A percentile compares a stretch with the other conserved stretches of the same genome.
Evolutionary conservation across 2,888 invertebrate genomes (phyloP).

Genomic region (Rhynchonema sp.): DNA sequence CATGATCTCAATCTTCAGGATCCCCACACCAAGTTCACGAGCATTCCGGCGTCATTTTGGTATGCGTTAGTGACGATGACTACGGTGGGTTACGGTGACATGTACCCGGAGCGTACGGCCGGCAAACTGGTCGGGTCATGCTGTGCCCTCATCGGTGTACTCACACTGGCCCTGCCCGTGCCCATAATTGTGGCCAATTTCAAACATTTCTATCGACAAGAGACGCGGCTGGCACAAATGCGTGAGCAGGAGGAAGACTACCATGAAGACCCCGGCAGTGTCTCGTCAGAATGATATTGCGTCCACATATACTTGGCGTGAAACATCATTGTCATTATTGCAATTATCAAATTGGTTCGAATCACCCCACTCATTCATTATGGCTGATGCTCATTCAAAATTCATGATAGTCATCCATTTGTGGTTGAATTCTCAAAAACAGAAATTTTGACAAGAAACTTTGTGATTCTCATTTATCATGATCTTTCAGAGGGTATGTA

Average conservation of each 20-base stretch:
- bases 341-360: no score
- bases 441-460: no score
- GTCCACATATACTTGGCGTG: no score
- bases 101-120: constrained; percentile 28
- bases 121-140: constrained; percentile 32
- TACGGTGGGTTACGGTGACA: constrained; percentile 30
- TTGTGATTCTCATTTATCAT: no score
- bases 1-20: no score
- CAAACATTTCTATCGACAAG: constrained; percentile 32
- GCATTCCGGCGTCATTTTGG: constrained; percentile 27
- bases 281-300: no score
- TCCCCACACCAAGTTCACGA: constrained; percentile 23
- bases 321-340: no score
- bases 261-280: not conserved
- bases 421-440: no score
- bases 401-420: no score
- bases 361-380: no score
- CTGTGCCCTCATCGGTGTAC: constrained; percentile 34
- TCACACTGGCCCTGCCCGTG: constrained; percentile 34
- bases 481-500: no score
- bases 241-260: constrained; percentile 3
- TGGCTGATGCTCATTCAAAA: no score
- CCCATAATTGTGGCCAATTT: constrained; percentile 36
- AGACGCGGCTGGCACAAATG: constrained; percentile 22
- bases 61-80: constrained; percentile 24